A percentile compares a stretch with the other conserved stretches of the same genome.
Evolutionary conservation across 2,888 invertebrate species (phyloP).

Genomic region (Ochropleura leucogaster): DNA sequence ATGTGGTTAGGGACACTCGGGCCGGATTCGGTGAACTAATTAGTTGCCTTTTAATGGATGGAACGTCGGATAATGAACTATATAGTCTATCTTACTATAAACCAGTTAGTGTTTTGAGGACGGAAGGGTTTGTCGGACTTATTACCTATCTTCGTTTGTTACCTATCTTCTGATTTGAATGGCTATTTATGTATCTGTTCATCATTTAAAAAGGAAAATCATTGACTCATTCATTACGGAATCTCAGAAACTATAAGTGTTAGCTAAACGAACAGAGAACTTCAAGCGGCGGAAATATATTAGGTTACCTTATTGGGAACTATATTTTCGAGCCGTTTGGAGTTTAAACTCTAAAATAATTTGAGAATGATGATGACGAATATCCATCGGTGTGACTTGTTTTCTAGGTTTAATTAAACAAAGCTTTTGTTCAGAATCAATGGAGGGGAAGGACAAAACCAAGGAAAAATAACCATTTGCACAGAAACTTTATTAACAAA

Average conservation of each 20-base stretch:
- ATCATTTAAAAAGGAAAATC: not conserved
- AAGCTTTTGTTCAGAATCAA: slow-evolving; percentile 13
- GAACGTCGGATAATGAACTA: not conserved
- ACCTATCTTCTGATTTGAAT: not conserved
- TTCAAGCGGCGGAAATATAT: too few relatives aligned
- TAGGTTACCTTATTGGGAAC: too few relatives aligned
- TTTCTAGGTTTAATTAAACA: slow-evolving; percentile 16
- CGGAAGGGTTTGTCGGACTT: not conserved
- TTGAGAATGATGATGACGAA: too few relatives aligned
- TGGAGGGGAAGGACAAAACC: not conserved
- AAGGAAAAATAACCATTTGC: not conserved
- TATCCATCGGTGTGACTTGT: slow-evolving; percentile 8
- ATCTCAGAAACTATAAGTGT: too few relatives aligned
- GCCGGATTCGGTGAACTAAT: slow-evolving; percentile 2
- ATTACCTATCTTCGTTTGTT: not conserved
- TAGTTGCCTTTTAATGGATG: not conserved
- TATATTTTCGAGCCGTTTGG: too few relatives aligned
- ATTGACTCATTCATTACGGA: too few relatives aligned
- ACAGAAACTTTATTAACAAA: slow-evolving; percentile 14
- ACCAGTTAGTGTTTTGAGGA: not conserved
- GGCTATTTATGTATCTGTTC: not conserved
- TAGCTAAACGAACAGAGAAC: too few relatives aligned
- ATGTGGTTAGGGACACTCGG: slow-evolving; percentile 6
- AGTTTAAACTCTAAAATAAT: too few relatives aligned
- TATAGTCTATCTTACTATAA: not conserved